These are phyloP conservation scores for Leptoclinus maculatus DNA, from an alignment of 2,797 vertebrate species.

Conservation along the genomic window DNA sequence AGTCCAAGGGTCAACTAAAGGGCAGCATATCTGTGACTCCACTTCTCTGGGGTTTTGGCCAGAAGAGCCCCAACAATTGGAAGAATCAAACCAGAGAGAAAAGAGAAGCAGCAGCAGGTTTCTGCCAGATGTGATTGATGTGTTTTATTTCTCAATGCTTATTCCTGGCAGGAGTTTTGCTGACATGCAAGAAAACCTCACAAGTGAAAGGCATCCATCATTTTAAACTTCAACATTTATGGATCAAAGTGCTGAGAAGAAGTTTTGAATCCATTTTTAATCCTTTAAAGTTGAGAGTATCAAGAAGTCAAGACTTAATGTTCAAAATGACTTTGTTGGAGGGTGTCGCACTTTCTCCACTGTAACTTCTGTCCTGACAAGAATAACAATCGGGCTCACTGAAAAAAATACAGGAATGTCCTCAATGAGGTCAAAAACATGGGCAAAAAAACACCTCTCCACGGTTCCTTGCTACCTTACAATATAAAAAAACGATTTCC, in stretches of 20 bases:
- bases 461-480: background rate
- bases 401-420: background rate
- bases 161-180: slow-evolving; percentile 69
- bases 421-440: slow-evolving; percentile 15
- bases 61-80: slow-evolving; percentile 13
- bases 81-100: slow-evolving; percentile 29
- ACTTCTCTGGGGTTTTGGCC: background rate
- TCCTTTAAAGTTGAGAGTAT: slow-evolving; percentile 40
- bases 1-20: slow-evolving; percentile 17
- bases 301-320: slow-evolving; percentile 23
- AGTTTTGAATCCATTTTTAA: slow-evolving; percentile 44
- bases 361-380: background rate
- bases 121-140: slow-evolving; percentile 70
- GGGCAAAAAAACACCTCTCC: background rate
- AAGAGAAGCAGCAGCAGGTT: slow-evolving; percentile 33
- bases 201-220: slow-evolving; percentile 69
- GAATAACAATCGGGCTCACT: slow-evolving; percentile 2
- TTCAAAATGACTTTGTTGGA: background rate
- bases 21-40: slow-evolving; percentile 11
- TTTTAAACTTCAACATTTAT: slow-evolving; percentile 52
- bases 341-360: background rate
- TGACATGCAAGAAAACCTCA: slow-evolving; percentile 63
- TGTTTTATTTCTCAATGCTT: slow-evolving; percentile 66
- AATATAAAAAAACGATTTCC: background rate
- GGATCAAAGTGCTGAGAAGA: slow-evolving; percentile 53